Evolutionary conservation across 2,797 vertebrate species (phyloP).

Genomic region (Hydrolagus colliei): DNA sequence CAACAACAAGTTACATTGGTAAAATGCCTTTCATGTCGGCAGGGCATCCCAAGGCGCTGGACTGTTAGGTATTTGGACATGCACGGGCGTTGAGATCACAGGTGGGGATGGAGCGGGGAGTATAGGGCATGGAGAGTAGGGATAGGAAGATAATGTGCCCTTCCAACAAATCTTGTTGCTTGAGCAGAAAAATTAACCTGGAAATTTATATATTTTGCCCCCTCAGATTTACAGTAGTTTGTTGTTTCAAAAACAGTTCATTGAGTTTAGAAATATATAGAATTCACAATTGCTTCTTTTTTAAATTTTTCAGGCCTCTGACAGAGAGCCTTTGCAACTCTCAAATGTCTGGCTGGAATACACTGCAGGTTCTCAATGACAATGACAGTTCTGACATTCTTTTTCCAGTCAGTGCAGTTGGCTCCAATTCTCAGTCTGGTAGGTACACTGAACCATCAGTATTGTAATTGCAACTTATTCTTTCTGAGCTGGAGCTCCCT

Average conservation of each 20-base stretch:
- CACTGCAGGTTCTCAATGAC: constrained; percentile 69
- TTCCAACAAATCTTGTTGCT: background rate
- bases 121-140: constrained; percentile 32
- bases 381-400: constrained; percentile 68
- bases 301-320: constrained; percentile 52
- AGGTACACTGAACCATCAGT: constrained; percentile 33
- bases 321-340: constrained; percentile 66
- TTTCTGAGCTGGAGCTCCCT: background rate
- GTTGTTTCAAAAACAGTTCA: background rate
- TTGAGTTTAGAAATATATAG: background rate
- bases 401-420: constrained; percentile 67
- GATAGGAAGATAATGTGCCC: constrained; percentile 52
- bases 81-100: too few relatives aligned
- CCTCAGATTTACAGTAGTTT: background rate
- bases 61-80: constrained; percentile 32
- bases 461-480: background rate
- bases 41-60: too few relatives aligned
- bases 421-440: constrained; percentile 70
- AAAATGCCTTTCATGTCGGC: too few relatives aligned
- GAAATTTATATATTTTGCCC: background rate
- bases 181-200: too few relatives aligned
- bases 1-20: too few relatives aligned
- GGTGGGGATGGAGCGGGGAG: constrained; percentile 49
- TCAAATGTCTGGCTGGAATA: constrained; percentile 72
- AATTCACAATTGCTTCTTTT: background rate